Conservation (phyloP, 2,888 invertebrate species). For the Agrochola lota region DNA sequence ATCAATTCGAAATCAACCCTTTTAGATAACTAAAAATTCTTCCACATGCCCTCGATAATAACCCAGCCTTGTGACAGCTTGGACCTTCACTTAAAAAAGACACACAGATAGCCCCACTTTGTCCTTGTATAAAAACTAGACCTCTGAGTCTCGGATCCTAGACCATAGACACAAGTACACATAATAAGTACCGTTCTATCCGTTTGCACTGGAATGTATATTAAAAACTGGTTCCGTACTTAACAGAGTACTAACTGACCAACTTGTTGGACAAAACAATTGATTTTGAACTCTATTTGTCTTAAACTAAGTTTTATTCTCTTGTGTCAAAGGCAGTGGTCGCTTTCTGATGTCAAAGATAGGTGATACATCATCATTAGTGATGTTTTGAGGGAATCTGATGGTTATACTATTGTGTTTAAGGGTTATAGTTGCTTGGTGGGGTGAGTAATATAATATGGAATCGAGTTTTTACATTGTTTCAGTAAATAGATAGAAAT, state of each 20-base stretch:
- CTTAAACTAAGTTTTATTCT: conserved; percentile 10
- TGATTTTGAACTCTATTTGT: conserved; percentile 43
- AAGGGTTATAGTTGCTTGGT: conserved; percentile 36
- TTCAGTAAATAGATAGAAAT: conserved; percentile 15
- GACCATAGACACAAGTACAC: conserved; percentile 56
- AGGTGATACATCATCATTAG: conserved; percentile 64
- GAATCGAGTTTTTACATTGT: conserved; percentile 37
- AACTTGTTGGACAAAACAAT: conserved; percentile 42
- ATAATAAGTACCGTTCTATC: conserved; percentile 73
- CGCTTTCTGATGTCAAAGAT: conserved; percentile 58
- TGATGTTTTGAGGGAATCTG: conserved; percentile 45
- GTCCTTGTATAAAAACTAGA: conserved; percentile 62
- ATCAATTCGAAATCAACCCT: background rate
- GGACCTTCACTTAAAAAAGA: background rate
- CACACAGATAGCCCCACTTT: conserved; percentile 9
- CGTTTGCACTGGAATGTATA: conserved; percentile 76
- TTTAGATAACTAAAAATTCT: background rate
- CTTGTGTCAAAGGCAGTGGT: background rate
- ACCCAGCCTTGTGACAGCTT: background rate
- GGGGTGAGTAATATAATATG: background rate
- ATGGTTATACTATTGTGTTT: background rate
- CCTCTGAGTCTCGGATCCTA: conserved; percentile 20
- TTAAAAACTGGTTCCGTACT: conserved; percentile 81
- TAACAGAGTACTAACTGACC: conserved; percentile 78
- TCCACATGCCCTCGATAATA: background rate